A percentile compares a stretch with the other conserved stretches of the same genome.
phyloP scores from a whole-genome alignment of 1,140 invertebrate genomes.

The Cryptotermes secundus region DNA sequence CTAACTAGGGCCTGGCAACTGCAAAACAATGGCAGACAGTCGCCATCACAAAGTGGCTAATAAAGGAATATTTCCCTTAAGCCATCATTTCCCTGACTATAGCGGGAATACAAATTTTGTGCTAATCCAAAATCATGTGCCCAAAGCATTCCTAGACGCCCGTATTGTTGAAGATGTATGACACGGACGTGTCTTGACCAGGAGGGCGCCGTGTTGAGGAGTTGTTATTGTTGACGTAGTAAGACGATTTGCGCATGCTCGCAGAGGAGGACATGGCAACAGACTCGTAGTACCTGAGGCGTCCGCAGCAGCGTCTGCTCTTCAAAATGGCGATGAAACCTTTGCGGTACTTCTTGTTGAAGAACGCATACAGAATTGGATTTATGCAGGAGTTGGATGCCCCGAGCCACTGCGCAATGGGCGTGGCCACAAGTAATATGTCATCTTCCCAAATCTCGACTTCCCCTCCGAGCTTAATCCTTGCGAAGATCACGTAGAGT shows the following conservation, averaged over 20 bases:
- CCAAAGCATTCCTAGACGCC: constrained; percentile 38
- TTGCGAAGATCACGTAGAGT: constrained; percentile 84
- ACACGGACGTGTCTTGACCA: constrained; percentile 44
- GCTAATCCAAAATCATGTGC: constrained; percentile 25
- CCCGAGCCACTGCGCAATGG: constrained; percentile 94
- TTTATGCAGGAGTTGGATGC: constrained; percentile 96
- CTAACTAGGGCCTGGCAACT: background rate
- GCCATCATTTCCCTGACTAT: background rate
- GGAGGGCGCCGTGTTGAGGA: constrained; percentile 40
- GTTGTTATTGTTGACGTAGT: constrained; percentile 66
- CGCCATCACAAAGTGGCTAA: background rate
- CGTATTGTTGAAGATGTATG: constrained; percentile 46
- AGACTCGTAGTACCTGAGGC: constrained; percentile 78
- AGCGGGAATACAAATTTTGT: constrained; percentile 17
- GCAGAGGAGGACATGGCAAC: constrained; percentile 75
- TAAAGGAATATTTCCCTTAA: background rate
- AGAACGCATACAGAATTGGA: constrained; percentile 95
- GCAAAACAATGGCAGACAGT: background rate
- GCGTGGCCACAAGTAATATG: constrained; percentile 71
- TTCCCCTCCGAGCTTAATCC: constrained; percentile 77
- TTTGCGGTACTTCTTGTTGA: constrained; percentile 93
- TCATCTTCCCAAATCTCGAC: constrained; percentile 73
- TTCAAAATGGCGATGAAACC: constrained; percentile 89
- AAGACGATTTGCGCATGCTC: constrained; percentile 77
- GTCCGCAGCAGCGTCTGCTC: constrained; percentile 78